These are phyloP conservation scores for Nymphalis polychloros DNA, from an alignment of 2,888 invertebrate genomes.

Conservation along the genomic window DNA sequence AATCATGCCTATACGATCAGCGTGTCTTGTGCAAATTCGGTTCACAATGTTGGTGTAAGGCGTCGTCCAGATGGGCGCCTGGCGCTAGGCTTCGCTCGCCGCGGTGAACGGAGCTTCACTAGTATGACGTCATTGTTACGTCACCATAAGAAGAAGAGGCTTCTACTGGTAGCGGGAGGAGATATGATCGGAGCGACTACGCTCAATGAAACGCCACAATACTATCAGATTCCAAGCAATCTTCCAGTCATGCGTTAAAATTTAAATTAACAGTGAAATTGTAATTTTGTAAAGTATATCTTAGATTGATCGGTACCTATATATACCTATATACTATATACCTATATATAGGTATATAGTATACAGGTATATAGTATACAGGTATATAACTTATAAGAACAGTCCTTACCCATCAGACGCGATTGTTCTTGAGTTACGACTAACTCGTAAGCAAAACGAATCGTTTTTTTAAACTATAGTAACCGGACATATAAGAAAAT, in stretches of 20 bases:
- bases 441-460: no score
- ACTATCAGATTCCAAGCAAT: constrained; percentile 67
- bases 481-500: no score
- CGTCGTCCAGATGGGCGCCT: constrained; percentile 77
- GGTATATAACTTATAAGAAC: no score
- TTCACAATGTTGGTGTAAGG: constrained; percentile 82
- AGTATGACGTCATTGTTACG: constrained; percentile 77
- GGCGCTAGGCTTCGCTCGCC: constrained; percentile 79
- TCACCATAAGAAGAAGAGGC: constrained; percentile 78
- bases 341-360: no score
- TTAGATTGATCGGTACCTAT: no score
- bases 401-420: no score
- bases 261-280: no score
- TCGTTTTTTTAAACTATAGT: no score
- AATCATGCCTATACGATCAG: constrained; percentile 80
- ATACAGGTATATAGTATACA: no score
- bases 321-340: no score
- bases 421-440: no score
- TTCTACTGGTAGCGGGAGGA: constrained; percentile 78
- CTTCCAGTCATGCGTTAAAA: constrained; percentile 23
- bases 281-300: no score
- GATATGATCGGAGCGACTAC: constrained; percentile 77
- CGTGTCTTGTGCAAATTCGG: constrained; percentile 74
- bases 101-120: constrained; percentile 77
- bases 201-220: constrained; percentile 68